Evolutionary conservation across 2,888 invertebrate species (phyloP).

Genomic region (Epinotia brunnichana): DNA sequence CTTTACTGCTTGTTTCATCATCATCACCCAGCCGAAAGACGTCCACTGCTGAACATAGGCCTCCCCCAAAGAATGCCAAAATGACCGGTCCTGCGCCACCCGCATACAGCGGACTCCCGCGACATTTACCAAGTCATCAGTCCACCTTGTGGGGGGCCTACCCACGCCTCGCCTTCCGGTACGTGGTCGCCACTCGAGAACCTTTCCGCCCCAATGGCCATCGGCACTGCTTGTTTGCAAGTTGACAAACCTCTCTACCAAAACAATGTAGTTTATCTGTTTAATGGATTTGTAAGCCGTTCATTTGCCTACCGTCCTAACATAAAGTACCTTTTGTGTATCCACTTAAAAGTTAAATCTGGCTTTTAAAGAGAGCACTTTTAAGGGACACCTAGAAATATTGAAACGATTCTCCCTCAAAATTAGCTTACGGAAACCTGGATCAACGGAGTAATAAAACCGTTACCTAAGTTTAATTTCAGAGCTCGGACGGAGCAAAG

Average conservation of each 20-base stretch:
- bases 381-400: not conserved
- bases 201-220: too few species aligned
- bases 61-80: too few species aligned
- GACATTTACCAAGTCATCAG: too few species aligned
- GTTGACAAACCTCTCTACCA: not conserved
- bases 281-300: not conserved
- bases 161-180: too few species aligned
- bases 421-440: slow-evolving; percentile 15
- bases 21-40: too few species aligned
- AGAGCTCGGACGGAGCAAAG: slow-evolving; percentile 1
- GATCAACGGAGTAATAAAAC: slow-evolving; percentile 21
- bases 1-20: not conserved
- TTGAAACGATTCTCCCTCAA: not conserved
- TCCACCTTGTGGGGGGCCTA: too few species aligned
- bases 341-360: not conserved
- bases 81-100: too few species aligned
- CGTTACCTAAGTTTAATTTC: slow-evolving; percentile 23
- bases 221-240: not conserved
- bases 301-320: not conserved
- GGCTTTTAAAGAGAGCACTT: not conserved
- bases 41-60: too few species aligned
- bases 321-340: not conserved
- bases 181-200: too few species aligned
- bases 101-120: too few species aligned
- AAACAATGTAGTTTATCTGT: not conserved